Base-by-base conservation (phyloP, 2,113 vertebrate genomes). In the Anoplopoma fimbria region DNA sequence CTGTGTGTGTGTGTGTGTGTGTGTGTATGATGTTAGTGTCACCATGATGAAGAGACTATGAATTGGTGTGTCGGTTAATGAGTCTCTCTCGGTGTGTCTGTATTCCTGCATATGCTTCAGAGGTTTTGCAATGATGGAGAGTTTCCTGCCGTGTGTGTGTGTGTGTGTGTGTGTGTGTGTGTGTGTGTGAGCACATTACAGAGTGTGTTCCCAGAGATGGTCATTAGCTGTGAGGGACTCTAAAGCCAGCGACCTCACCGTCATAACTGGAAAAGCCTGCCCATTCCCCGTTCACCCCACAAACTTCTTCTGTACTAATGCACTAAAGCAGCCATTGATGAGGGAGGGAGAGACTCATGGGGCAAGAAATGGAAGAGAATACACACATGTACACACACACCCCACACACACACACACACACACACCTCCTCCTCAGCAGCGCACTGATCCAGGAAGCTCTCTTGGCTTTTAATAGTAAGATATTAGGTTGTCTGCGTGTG, bases 141-240 rank as follows among this genome's bases (percentile, higher is more conserved):
- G 71, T 76, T 75, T 77, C 68, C 69, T 53, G 49, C 51, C n/a
- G 62, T 68, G 53, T 62, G 49, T 27, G 27, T 40, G 15, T 36
- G 67, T 70, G 49, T 82, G 63, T 75, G 55, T 75, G n/a, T 81
- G 62, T 80, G 27, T 67, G 23, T 78, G 71, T 55, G 57, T 58
- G 40, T 62, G 60, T 45, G 71, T 55, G 69, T n/a, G 42, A 33
- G 79, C 19, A 45, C 36, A 58, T 89, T 79, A 55, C 45, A 53
- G 45, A 17, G 29, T 88, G 78, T 75, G 58, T 67, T 87, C 51
- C 83, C 73, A 78, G 85, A 87, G 87, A 84, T 81, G 83, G 86
- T 91, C 91, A 93, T 94, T 94, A 93, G 73, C 85, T 86, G 82
- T 85, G 81, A 88, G 79, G 58, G 70, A 92, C 86, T 69, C 83